Conservation (phyloP, 2,113 vertebrate species). For the Anthoscopus minutus region DNA sequence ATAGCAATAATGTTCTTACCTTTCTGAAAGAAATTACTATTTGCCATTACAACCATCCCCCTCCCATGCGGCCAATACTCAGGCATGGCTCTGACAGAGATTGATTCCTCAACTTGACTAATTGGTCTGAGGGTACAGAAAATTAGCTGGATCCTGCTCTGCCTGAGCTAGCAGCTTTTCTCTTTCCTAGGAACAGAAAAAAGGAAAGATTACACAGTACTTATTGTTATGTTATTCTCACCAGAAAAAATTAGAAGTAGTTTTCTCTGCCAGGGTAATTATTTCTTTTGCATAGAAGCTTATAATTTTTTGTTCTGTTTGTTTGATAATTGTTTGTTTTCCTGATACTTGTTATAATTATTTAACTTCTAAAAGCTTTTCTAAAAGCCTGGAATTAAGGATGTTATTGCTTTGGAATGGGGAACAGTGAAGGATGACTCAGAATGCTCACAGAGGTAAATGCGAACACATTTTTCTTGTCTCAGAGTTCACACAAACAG, state of each 20-base stretch:
- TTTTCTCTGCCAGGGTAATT: neutral
- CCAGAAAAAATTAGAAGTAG: neutral
- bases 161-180: neutral
- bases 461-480: neutral
- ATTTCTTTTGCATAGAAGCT: neutral
- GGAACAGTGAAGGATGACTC: neutral
- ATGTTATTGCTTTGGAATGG: neutral
- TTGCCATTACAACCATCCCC: neutral
- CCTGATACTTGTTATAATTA: neutral
- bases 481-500: neutral
- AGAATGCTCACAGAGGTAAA: neutral
- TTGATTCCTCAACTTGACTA: neutral
- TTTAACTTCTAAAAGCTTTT: neutral
- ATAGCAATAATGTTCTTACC: neutral
- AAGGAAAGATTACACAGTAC: neutral
- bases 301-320: neutral
- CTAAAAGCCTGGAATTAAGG: neutral
- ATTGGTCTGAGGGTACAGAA: neutral
- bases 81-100: neutral
- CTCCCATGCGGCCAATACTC: neutral
- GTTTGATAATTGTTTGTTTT: neutral
- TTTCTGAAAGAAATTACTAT: neutral
- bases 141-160: neutral
- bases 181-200: neutral
- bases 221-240: neutral